phyloP scores from a whole-genome alignment of 1,140 invertebrate genomes.

The Babylonia areolata region DNA sequence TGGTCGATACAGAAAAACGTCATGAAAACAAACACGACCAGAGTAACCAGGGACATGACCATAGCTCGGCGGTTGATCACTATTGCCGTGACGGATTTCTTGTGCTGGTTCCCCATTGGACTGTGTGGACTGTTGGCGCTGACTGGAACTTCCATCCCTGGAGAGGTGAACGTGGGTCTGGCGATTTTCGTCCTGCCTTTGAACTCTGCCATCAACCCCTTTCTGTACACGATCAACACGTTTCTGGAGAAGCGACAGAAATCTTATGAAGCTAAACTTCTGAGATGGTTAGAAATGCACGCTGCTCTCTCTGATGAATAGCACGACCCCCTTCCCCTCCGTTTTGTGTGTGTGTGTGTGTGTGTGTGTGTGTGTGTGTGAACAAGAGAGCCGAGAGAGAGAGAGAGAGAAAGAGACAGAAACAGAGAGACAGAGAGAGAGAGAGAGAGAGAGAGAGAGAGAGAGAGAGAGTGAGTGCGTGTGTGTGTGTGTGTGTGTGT shows the following conservation, averaged over 20 bases:
- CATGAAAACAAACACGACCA: background rate
- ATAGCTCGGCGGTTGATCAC: slow-evolving; percentile 47
- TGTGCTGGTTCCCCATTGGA: slow-evolving; percentile 36
- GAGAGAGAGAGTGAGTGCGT: too few species aligned
- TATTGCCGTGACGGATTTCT: slow-evolving; percentile 43
- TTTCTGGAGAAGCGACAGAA: background rate
- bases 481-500: too few species aligned
- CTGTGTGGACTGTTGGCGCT: slow-evolving; percentile 43
- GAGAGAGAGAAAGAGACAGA: too few species aligned
- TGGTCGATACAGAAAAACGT: background rate
- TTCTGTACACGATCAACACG: slow-evolving; percentile 51
- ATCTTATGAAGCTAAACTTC: background rate
- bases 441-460: too few species aligned
- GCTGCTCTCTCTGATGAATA: background rate
- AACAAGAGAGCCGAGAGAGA: too few species aligned
- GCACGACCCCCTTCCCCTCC: too few species aligned
- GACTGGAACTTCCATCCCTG: slow-evolving; percentile 45
- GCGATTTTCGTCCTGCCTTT: slow-evolving; percentile 53
- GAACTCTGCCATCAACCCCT: slow-evolving; percentile 56
- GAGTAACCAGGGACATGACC: slow-evolving; percentile 26
- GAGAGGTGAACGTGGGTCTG: slow-evolving; percentile 51
- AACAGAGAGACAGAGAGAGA: too few species aligned
- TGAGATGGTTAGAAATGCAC: background rate
- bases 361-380: too few species aligned
- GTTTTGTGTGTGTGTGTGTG: too few species aligned